Conservation (phyloP, 2,797 vertebrate genomes). For the Kryptolebias ocellatus region DNA sequence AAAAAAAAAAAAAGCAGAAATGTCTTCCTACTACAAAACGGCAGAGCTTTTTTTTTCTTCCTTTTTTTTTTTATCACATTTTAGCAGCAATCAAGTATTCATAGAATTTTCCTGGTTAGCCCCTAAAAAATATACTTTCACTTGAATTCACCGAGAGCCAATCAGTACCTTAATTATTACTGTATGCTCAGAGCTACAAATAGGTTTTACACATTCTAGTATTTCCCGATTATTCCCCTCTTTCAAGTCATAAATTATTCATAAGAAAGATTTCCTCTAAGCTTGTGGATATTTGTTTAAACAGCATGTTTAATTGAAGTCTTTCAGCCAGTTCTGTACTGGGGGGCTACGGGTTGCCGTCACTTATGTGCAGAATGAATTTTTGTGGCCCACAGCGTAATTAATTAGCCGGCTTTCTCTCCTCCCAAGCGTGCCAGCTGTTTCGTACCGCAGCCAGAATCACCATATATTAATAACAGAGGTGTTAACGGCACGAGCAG, state of each 20-base stretch:
- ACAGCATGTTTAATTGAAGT: slow-evolving; percentile 85
- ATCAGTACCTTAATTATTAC: slow-evolving; percentile 68
- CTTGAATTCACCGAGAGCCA: slow-evolving; percentile 66
- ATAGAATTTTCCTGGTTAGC: slow-evolving; percentile 33
- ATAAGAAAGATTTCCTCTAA: slow-evolving; percentile 68
- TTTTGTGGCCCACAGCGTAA: slow-evolving; percentile 85
- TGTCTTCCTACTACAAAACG: slow-evolving; percentile 33
- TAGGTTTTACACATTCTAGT: slow-evolving; percentile 74
- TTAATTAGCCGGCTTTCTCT: slow-evolving; percentile 84
- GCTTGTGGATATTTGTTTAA: slow-evolving; percentile 86
- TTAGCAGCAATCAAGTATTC: slow-evolving; percentile 34
- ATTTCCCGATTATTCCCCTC: slow-evolving; percentile 73
- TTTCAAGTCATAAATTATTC: slow-evolving; percentile 78
- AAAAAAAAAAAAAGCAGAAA: slow-evolving; percentile 33
- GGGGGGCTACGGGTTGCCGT: slow-evolving; percentile 76
- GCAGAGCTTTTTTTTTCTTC: slow-evolving; percentile 23
- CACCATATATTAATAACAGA: slow-evolving; percentile 69
- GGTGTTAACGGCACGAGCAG: slow-evolving; percentile 42
- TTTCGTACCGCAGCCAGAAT: slow-evolving; percentile 69
- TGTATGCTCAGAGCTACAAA: slow-evolving; percentile 74
- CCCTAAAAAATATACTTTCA: slow-evolving; percentile 52
- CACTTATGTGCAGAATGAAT: slow-evolving; percentile 81
- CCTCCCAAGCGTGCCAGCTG: slow-evolving; percentile 73
- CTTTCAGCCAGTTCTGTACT: slow-evolving; percentile 77
- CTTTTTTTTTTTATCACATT: slow-evolving; percentile 20